These are phyloP conservation scores for Cyanoderma ruficeps DNA, from an alignment of 2,113 vertebrate genomes.

Conservation along the genomic window DNA sequence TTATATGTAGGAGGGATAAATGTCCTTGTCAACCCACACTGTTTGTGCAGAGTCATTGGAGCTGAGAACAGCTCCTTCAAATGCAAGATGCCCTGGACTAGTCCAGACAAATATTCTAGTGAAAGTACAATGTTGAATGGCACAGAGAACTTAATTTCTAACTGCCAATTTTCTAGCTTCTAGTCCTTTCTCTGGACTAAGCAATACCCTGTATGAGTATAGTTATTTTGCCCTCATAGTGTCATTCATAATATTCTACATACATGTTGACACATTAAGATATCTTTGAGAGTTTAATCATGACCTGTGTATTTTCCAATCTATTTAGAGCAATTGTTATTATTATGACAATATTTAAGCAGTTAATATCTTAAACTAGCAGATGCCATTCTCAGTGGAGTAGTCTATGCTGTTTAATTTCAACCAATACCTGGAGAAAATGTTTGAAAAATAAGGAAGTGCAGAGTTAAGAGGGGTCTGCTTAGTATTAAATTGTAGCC, in stretches of 20 bases:
- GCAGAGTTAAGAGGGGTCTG: neutral
- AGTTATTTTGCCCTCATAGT: neutral
- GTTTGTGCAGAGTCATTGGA: neutral
- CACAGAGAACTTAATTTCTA: neutral
- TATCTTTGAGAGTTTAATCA: neutral
- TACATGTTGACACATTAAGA: neutral
- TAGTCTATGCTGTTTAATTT: neutral
- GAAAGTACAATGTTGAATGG: neutral
- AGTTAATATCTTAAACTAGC: neutral
- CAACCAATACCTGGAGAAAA: neutral
- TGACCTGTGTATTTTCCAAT: neutral
- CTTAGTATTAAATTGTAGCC: neutral
- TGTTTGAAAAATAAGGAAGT: neutral
- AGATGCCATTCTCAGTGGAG: neutral
- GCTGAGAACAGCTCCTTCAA: neutral
- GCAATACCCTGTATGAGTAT: neutral
- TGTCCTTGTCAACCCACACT: neutral
- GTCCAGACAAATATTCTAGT: neutral
- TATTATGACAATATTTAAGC: neutral
- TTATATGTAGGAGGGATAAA: neutral
- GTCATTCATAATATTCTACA: neutral
- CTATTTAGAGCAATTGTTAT: neutral
- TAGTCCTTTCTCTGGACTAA: neutral
- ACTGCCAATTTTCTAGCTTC: neutral
- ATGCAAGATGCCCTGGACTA: neutral